Base-by-base conservation (phyloP, 2,113 vertebrate genomes). In the Misgurnus mizolepis region DNA sequence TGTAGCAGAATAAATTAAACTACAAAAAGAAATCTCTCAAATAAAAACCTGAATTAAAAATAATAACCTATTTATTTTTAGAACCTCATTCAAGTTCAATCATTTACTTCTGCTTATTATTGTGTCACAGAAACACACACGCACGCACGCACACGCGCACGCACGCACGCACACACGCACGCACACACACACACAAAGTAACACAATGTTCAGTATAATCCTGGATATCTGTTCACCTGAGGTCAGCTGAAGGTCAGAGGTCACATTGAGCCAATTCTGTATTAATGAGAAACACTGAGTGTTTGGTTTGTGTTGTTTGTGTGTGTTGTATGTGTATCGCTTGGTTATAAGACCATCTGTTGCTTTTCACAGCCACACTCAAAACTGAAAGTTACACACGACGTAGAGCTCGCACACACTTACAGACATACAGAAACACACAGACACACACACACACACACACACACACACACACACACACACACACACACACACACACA, bases 201-300 rank as follows among this genome's bases (percentile, higher is more conserved):
- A 67, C 27, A 43, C 0, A 14, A 34, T 45, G 43, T 45, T 8
- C 43, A 45, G 43, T 45, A 4, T 34, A 34, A 34, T 15, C n/a
- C 66, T 22, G 66, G 22, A 22, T 14, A 49, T 49, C 49, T 17
- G 4, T 47, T 10, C 64, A 43, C 40, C 64, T 66, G 64, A 66
- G 64, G 66, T 67, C 43, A 67, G 66, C 66, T 47, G 10, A 67
- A 47, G 66, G 41, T 67, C 41, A 67, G 11, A 17, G 66, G 43
- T 67, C 66, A 12, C 1, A 15, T 0, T n/a, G 39, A 66, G n/a
- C 66, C 41, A 18, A n/a, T 8, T 45, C 15, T 67, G 7, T 67
- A 8, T 18, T 67, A 67, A 47, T 47, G n/a, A 68, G n/a, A n/a
- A 11, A 45, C 27, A 34, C 27, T 34, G 66, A 3, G 41, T 47